Conservation (phyloP, 2,888 invertebrate genomes). For the Bombyx huttoni region DNA sequence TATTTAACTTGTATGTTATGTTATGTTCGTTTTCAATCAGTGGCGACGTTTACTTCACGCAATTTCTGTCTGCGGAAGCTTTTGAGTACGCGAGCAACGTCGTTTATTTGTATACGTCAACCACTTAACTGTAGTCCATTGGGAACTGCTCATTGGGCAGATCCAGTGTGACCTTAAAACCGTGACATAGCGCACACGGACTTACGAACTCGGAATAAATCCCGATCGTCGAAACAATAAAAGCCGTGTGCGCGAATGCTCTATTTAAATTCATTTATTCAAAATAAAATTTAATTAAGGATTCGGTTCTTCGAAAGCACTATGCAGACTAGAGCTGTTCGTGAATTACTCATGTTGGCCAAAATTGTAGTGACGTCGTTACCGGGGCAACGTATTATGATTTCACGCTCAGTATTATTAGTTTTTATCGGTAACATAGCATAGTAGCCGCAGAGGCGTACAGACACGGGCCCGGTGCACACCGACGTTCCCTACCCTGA, state of each 20-base stretch:
- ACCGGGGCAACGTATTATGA: constrained; percentile 44
- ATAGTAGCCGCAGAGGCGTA: constrained; percentile 27
- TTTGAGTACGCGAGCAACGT: background rate
- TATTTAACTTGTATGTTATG: background rate
- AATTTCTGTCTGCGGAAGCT: background rate
- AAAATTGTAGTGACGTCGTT: constrained; percentile 57
- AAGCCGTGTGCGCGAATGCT: too few species aligned
- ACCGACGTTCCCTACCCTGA: background rate
- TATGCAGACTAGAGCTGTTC: constrained; percentile 1
- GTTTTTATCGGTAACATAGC: constrained; percentile 37
- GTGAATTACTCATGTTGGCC: constrained; percentile 61
- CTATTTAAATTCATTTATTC: too few species aligned
- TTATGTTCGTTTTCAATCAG: background rate
- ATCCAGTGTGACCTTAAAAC: background rate
- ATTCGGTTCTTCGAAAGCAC: background rate
- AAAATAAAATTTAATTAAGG: too few species aligned
- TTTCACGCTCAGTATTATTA: constrained; percentile 66
- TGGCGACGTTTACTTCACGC: background rate
- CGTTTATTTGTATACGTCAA: background rate
- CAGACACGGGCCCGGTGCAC: constrained; percentile 49
- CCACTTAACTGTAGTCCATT: background rate
- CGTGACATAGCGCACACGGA: background rate
- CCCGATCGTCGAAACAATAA: too few species aligned
- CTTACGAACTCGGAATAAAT: too few species aligned
- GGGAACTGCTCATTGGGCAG: background rate